Percentiles rank a stretch among this genome's conserved stretches.
Conservation (phyloP, 64 coral and sea anemone genomes). For the Anthopleura sola region DNA sequence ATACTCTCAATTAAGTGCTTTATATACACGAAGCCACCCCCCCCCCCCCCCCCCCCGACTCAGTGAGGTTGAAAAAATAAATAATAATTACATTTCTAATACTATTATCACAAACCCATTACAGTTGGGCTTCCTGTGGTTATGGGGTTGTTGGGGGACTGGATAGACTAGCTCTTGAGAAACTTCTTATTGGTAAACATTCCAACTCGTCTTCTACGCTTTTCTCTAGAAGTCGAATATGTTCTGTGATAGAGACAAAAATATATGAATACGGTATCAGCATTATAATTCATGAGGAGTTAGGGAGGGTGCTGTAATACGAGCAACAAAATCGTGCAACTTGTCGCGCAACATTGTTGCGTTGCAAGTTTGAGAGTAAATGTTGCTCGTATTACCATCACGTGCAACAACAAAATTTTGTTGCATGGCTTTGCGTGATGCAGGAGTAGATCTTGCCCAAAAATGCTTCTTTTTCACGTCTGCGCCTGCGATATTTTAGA, state of each 20-base stretch:
- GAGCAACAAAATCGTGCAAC: too few relatives aligned
- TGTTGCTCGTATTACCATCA: too few relatives aligned
- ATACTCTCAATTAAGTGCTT: too few relatives aligned
- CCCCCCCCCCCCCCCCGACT: neutral
- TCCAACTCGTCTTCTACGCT: conserved; percentile 1
- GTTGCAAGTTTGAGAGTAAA: neutral
- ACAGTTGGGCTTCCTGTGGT: neutral
- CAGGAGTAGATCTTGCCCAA: too few relatives aligned
- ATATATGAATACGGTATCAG: neutral
- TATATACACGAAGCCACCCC: too few relatives aligned
- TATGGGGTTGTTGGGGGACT: conserved; percentile 8
- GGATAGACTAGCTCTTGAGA: neutral
- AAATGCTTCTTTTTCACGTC: too few relatives aligned
- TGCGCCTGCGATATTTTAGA: too few relatives aligned
- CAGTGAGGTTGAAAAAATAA: neutral
- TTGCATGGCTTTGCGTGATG: too few relatives aligned
- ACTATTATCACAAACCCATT: neutral
- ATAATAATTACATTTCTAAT: neutral
- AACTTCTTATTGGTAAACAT: conserved; percentile 16
- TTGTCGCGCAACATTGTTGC: neutral
- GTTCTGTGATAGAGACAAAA: neutral
- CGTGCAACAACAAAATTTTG: too few relatives aligned
- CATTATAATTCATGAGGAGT: neutral
- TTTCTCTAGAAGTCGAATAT: conserved; percentile 3
- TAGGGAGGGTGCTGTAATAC: neutral